Conservation (phyloP, 2,113 vertebrate species). For the Stictonetta naevosa region DNA sequence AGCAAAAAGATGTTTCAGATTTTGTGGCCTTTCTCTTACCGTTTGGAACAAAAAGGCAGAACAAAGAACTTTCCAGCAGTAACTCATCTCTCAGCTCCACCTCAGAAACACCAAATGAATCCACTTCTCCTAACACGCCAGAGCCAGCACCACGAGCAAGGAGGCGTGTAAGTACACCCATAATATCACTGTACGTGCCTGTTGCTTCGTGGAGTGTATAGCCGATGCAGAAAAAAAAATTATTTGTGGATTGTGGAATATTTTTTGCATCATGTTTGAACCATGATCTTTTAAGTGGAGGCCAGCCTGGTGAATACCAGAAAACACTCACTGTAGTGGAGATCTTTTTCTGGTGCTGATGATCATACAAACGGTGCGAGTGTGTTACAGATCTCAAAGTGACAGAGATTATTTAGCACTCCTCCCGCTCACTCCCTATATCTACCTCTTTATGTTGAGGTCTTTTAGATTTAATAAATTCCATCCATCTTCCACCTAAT, state of each 20-base stretch:
- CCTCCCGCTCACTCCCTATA: background rate
- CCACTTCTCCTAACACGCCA: slow-evolving; percentile 83
- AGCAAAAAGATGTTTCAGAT: slow-evolving; percentile 88
- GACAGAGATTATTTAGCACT: background rate
- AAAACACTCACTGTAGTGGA: background rate
- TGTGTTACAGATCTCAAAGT: background rate
- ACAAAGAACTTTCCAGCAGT: slow-evolving; percentile 98
- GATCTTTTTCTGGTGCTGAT: background rate
- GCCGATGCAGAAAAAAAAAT: background rate
- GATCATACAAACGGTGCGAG: background rate
- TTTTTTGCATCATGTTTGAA: background rate
- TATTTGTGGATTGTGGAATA: background rate
- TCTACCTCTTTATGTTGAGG: background rate
- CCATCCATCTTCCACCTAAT: background rate
- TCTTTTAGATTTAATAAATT: background rate
- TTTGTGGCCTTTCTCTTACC: slow-evolving; percentile 90
- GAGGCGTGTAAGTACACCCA: slow-evolving; percentile 84
- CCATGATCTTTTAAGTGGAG: background rate
- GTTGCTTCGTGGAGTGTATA: background rate
- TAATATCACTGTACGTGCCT: fast-evolving
- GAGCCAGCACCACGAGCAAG: slow-evolving; percentile 85
- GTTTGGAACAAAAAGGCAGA: slow-evolving; percentile 86
- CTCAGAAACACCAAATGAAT: slow-evolving; percentile 92
- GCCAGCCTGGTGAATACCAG: background rate
- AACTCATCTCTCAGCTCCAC: slow-evolving; percentile 98